Evolutionary conservation across 2,888 invertebrate species (phyloP).

Genomic region (Teleiodes luculella): DNA sequence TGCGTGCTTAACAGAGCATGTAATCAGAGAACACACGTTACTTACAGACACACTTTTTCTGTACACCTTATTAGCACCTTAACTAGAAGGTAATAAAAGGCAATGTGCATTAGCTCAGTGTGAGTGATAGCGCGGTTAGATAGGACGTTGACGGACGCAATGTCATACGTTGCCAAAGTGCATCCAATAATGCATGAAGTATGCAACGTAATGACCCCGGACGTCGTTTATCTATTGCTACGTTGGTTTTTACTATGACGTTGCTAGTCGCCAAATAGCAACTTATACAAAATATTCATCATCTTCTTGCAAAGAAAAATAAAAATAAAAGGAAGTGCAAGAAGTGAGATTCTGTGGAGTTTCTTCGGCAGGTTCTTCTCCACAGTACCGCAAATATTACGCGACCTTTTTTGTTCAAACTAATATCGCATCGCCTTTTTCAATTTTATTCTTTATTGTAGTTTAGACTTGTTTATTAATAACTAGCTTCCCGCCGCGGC

Average conservation of each 20-base stretch:
- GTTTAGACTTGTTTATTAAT: too few relatives aligned
- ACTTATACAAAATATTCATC: neutral
- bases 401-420: too few relatives aligned
- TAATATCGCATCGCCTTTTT: too few relatives aligned
- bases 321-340: neutral
- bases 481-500: too few relatives aligned
- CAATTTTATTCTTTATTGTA: too few relatives aligned
- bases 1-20: slow-evolving; percentile 62
- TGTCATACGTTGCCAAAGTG: slow-evolving; percentile 25
- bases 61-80: slow-evolving; percentile 20
- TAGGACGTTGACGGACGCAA: slow-evolving; percentile 37
- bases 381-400: too few relatives aligned
- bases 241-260: neutral
- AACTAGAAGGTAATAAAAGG: slow-evolving; percentile 19
- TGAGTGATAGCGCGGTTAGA: neutral
- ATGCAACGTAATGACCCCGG: slow-evolving; percentile 2
- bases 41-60: slow-evolving; percentile 17
- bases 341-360: too few relatives aligned
- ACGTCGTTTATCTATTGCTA: neutral
- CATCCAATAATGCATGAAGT: slow-evolving; percentile 16
- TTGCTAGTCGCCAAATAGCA: neutral
- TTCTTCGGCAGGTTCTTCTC: too few relatives aligned
- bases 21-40: slow-evolving; percentile 56
- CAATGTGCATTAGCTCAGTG: slow-evolving; percentile 9
- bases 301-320: neutral